These are phyloP conservation scores for Brachionus rubens DNA, from an alignment of 1,140 invertebrate species.

Conservation along the genomic window DNA sequence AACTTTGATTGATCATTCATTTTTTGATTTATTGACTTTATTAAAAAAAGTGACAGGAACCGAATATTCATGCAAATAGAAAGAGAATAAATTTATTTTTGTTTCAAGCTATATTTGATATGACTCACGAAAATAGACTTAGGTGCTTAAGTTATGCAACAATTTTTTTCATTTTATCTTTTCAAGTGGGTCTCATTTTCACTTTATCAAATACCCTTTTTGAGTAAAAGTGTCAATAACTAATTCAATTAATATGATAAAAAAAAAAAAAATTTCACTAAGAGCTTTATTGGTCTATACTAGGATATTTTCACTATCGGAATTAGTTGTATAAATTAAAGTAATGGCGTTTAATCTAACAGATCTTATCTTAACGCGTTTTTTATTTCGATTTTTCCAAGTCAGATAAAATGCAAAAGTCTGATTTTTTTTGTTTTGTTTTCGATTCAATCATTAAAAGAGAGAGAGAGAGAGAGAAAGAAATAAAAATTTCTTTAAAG, in stretches of 20 bases:
- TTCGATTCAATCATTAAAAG: no score
- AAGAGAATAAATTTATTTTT: neutral
- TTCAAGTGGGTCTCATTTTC: no score
- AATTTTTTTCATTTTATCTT: no score
- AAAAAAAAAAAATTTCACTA: neutral
- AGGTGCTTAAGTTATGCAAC: no score
- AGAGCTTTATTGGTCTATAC: neutral
- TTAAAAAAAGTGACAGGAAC: slow-evolving; percentile 3
- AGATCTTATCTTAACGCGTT: slow-evolving; percentile 25
- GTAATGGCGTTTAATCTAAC: neutral
- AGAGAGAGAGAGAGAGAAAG: no score
- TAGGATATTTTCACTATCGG: neutral
- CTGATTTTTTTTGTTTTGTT: neutral
- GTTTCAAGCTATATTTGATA: no score
- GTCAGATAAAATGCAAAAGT: neutral
- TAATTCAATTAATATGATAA: slow-evolving; percentile 28
- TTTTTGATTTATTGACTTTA: slow-evolving; percentile 37
- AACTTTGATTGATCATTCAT: slow-evolving; percentile 30
- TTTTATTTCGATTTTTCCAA: slow-evolving; percentile 11
- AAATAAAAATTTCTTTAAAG: no score
- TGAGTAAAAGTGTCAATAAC: slow-evolving; percentile 34
- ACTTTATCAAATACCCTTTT: slow-evolving; percentile 18
- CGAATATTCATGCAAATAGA: slow-evolving; percentile 11
- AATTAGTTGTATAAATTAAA: no score
- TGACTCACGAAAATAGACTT: no score